Conservation (phyloP, 2,113 vertebrate genomes). For the Cochlearius cochlearius region DNA sequence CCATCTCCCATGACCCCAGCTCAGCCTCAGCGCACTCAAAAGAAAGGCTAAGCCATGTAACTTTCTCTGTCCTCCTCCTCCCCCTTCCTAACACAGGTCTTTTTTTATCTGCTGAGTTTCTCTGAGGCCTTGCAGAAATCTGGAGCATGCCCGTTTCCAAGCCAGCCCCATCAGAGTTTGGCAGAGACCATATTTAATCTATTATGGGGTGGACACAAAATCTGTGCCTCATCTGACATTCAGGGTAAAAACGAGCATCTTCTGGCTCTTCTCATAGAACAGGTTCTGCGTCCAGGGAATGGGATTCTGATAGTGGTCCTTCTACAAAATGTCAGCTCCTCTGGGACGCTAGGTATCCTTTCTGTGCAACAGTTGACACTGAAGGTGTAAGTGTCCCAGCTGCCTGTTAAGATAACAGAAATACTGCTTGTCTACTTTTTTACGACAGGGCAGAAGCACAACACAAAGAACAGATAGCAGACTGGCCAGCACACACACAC, state of each 20-base stretch:
- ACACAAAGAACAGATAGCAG: not conserved
- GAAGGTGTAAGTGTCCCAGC: not conserved
- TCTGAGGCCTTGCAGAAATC: not conserved
- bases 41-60: not conserved
- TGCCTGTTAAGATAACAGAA: not conserved
- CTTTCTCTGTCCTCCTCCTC: not conserved
- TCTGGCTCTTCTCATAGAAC: not conserved
- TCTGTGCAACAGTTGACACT: not conserved
- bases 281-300: not conserved
- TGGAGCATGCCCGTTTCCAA: not conserved
- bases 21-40: not conserved
- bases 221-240: not conserved
- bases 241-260: not conserved
- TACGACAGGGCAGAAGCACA: fast-evolving
- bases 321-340: not conserved
- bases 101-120: not conserved
- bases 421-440: not conserved
- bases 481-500: not conserved
- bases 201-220: not conserved
- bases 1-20: not conserved
- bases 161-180: not conserved
- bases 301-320: not conserved
- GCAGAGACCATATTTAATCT: not conserved
- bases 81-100: not conserved
- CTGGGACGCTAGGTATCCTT: not conserved